phyloP scores from a whole-genome alignment of 2,888 invertebrate species.

The Gortyna flavago region DNA sequence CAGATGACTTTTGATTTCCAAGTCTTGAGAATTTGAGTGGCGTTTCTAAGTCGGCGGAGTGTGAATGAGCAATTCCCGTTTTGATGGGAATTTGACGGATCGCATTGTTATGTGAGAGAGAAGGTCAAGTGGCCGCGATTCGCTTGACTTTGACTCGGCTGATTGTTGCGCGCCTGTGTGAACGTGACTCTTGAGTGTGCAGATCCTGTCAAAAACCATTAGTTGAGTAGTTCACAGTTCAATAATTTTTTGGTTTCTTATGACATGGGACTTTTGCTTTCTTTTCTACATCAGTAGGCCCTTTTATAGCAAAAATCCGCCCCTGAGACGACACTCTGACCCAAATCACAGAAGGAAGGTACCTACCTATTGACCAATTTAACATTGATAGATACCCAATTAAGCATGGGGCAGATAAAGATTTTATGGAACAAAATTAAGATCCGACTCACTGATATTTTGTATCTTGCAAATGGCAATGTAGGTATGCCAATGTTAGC shows the following conservation, averaged over 20 bases:
- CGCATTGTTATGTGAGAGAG: conserved; percentile 56
- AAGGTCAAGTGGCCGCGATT: conserved; percentile 65
- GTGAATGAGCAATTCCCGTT: conserved; percentile 86
- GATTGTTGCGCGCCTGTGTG: conserved; percentile 47
- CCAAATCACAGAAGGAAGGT: background rate
- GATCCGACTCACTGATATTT: background rate
- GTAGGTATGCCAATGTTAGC: background rate
- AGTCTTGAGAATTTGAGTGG: conserved; percentile 67
- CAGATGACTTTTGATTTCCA: conserved; percentile 68
- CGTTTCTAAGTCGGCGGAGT: conserved; percentile 70
- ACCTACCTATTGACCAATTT: background rate
- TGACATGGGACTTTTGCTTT: conserved; percentile 31
- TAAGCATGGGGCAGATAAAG: background rate
- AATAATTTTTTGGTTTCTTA: conserved; percentile 31
- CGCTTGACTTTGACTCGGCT: conserved; percentile 32
- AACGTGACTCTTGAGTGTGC: conserved; percentile 34
- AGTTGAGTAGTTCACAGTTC: conserved; percentile 74
- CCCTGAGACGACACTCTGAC: too few species aligned
- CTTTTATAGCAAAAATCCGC: too few species aligned
- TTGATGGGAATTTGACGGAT: conserved; percentile 80
- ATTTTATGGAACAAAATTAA: background rate
- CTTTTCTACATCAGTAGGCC: conserved; percentile 27
- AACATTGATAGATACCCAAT: background rate
- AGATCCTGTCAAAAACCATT: conserved; percentile 65
- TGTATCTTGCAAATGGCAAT: background rate